Evolutionary conservation across 2,888 invertebrate species (phyloP).

Genomic region (Lasiommata megera): DNA sequence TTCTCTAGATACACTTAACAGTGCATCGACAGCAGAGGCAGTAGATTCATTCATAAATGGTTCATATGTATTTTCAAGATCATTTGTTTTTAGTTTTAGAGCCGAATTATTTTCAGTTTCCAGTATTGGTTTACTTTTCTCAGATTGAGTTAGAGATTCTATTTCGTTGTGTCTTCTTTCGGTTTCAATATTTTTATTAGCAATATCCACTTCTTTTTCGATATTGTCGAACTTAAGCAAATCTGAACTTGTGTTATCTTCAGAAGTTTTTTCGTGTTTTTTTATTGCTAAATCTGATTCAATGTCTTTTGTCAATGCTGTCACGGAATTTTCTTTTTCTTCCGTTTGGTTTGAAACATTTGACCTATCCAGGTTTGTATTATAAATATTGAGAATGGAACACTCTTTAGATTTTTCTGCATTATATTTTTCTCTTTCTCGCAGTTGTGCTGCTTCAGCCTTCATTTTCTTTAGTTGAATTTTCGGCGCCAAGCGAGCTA

Average conservation of each 20-base stretch:
- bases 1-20: slow-evolving; percentile 69
- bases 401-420: slow-evolving; percentile 33
- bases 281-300: slow-evolving; percentile 9
- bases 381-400: slow-evolving; percentile 23
- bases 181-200: slow-evolving; percentile 1
- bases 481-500: slow-evolving; percentile 77
- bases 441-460: slow-evolving; percentile 65
- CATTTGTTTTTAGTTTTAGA: slow-evolving; percentile 8
- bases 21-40: slow-evolving; percentile 72
- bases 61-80: slow-evolving; percentile 33
- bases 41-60: slow-evolving; percentile 67
- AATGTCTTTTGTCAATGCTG: slow-evolving; percentile 16
- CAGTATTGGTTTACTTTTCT: not conserved
- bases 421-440: slow-evolving; percentile 48
- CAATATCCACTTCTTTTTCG: slow-evolving; percentile 11
- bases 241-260: slow-evolving; percentile 2
- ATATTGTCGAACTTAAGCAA: slow-evolving; percentile 3
- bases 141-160: slow-evolving; percentile 4
- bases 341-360: slow-evolving; percentile 35
- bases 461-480: slow-evolving; percentile 78
- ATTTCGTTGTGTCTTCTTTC: slow-evolving; percentile 8
- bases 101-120: slow-evolving; percentile 5
- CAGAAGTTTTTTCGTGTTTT: slow-evolving; percentile 12
- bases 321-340: slow-evolving; percentile 33
- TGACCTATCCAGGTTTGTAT: slow-evolving; percentile 33